Conservation (phyloP, 2,888 invertebrate genomes). For the Malthinus seriepunctatus region DNA sequence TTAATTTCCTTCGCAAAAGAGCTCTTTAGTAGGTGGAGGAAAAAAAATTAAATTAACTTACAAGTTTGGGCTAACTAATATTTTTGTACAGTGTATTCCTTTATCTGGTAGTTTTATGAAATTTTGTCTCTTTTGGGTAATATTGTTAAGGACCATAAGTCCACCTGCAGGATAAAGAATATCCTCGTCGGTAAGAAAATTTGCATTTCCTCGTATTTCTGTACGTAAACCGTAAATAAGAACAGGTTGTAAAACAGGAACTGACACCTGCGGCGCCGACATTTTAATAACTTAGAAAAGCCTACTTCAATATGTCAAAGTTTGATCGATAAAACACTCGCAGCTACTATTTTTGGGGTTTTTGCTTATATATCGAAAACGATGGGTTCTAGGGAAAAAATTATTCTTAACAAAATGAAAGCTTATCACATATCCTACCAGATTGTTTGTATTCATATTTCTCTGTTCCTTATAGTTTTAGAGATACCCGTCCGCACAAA, state of each 20-base stretch:
- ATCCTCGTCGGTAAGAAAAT: slow-evolving; percentile 74
- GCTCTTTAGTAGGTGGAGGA: background rate
- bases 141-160: slow-evolving; percentile 75
- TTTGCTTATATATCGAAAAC: no score
- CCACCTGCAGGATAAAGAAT: slow-evolving; percentile 81
- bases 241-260: slow-evolving; percentile 63
- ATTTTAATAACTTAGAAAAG: background rate
- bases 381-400: no score
- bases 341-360: no score
- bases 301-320: slow-evolving; percentile 1
- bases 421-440: no score
- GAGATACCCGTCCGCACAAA: no score
- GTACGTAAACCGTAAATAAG: slow-evolving; percentile 68
- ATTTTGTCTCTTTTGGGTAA: slow-evolving; percentile 70
- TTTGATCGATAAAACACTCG: slow-evolving; percentile 2
- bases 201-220: slow-evolving; percentile 69
- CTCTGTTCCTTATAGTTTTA: no score
- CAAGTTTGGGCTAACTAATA: slow-evolving; percentile 71
- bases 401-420: no score
- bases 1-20: slow-evolving; percentile 60
- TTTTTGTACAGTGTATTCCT: slow-evolving; percentile 64
- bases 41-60: slow-evolving; percentile 47
- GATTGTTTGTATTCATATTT: no score
- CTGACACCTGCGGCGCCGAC: slow-evolving; percentile 45
- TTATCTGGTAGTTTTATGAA: slow-evolving; percentile 72